Evolutionary conservation across 2,113 vertebrate genomes (phyloP), one percentile per base, ranked within the genome.

Genomic region (Cariama cristata): DNA sequence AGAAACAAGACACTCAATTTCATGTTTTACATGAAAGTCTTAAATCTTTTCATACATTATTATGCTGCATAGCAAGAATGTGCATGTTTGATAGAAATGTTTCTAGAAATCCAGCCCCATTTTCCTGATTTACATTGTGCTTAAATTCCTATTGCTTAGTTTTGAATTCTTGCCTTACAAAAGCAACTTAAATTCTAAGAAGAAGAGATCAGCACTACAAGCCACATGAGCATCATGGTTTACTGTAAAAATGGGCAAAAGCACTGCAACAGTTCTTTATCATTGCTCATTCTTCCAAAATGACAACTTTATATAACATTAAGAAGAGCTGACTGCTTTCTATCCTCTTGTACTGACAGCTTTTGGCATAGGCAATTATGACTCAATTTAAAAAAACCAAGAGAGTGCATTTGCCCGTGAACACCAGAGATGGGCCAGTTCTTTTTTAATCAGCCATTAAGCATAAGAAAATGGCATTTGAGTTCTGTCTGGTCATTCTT

Each of bases 201-300:
- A 32, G 38, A 32, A 66, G 88, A 73, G 64, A 96, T 90, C 88
- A 83, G 68, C 24, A 62, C 12, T 79, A 74, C 40, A 88, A 79
- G 35, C 33, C 94, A 35, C 38, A 75, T 0, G 19, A 96, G 86
- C 95, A 90, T 91, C 27, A 30, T 2, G 53, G 92, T 97, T 92
- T 95, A 26, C 94, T 81, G 96, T 86, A 97, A 95, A 96, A 97
- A 96, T 24, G 58, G 88, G 95, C 89, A 96, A 74, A 76, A 94
- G 68, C 68, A 22, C 77, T 44, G 84, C 84, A 67, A 40, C 38
- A 79, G 56, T 90, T 87, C 91, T 95, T 96, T 85, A 93, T 91
- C 47, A 90, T 68, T 97, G 94, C n/a, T 84, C 94, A 88, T 79
- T 90, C 82, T 93, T 96, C 64, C 80, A 94, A 96, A 97, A 91